Evolutionary conservation across 2,113 vertebrate genomes (phyloP), one percentile per base, ranked within the genome.

Genomic region (Dromaius novaehollandiae): DNA sequence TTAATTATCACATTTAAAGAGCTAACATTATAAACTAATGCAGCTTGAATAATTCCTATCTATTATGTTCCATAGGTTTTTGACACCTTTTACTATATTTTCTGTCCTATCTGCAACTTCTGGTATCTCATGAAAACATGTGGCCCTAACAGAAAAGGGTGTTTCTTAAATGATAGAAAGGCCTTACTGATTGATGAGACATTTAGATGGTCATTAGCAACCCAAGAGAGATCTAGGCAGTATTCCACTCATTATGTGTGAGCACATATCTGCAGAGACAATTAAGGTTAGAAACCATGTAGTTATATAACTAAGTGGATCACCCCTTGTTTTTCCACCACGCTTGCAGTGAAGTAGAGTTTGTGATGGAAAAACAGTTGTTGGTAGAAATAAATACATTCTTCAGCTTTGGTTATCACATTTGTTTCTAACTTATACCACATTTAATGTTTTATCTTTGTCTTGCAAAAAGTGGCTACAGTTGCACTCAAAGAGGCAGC

Each of bases 371-470:
- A 78, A 36, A 76, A 3, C 2, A 6, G 8, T 3, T 69, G 25
- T 50, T 18, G 15, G 5, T 10, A 16, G 56, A n/a, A 60, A 70
- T 20, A 53, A 88, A 64, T 3, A 1, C 0, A 8, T 21, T 30
- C 24, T 22, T 19, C 51, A 65, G 71, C n/a, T 20, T 11, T 60
- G 61, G 8, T 65, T 53, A 7, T 5, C 1, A 0, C 4, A 1
- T 48, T 68, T 63, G 9, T 20, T 44, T 74, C 4, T 38, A 40
- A 40, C 77, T 64, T 84, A 60, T 42, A 40, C 40, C 21, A 19
- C 1, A 3, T 11, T 44, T 44, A 9, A 0, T 13, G 30, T 42
- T 78, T 89, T n/a, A 51, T 34, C 58, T 58, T n/a, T 2, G 17
- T 50, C 68, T 65, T 18, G 26, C 30, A 9, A 2, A 34, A 28